Conservation (phyloP, 2,113 vertebrate genomes). For the Ia io region DNA sequence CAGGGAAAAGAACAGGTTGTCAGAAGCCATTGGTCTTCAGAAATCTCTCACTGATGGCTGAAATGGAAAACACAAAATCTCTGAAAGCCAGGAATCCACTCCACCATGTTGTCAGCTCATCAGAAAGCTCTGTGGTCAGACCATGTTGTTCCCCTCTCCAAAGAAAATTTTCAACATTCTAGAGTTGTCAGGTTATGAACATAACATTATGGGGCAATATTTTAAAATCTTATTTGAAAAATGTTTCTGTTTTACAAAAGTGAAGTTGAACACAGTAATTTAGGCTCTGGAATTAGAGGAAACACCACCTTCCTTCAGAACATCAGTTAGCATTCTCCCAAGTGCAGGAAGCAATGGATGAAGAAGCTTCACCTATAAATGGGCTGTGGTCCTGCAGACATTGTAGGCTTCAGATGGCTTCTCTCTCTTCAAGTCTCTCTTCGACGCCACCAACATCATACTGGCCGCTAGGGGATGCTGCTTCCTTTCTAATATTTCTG, state of each 20-base stretch:
- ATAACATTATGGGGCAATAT: background rate
- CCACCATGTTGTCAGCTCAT: background rate
- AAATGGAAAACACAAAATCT: background rate
- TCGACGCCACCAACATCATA: rapidly evolving
- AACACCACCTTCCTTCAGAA: background rate
- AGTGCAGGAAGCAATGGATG: background rate
- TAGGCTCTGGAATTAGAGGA: too few relatives aligned
- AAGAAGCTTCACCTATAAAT: background rate
- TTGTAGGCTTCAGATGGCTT: background rate
- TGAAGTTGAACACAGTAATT: background rate
- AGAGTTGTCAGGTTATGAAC: background rate
- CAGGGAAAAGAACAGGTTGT: background rate
- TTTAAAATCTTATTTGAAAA: background rate
- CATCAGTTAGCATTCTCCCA: background rate
- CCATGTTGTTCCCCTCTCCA: background rate
- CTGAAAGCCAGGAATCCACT: background rate
- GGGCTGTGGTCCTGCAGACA: background rate
- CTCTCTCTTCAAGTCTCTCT: background rate
- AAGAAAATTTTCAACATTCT: background rate
- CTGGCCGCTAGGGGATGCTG: slow-evolving; percentile 33
- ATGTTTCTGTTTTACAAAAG: background rate
- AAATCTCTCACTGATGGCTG: background rate
- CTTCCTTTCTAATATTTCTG: background rate
- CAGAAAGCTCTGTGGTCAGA: background rate
- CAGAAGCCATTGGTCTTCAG: background rate